Evolutionary conservation across 2,797 vertebrate species (phyloP).

Genomic region (Neostethus bicornis): DNA sequence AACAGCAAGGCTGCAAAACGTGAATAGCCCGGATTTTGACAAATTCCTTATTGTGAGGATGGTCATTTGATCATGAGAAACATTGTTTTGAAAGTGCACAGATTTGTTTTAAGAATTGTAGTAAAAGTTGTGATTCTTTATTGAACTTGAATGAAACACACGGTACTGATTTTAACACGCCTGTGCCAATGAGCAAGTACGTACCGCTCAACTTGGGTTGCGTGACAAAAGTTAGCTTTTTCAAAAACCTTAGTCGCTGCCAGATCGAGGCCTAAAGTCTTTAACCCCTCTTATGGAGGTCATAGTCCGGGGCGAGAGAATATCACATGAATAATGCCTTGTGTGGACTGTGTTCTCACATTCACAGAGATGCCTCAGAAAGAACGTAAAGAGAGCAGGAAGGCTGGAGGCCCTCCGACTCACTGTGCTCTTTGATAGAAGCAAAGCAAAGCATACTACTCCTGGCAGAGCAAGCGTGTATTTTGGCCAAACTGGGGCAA

Average conservation of each 20-base stretch:
- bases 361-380: constrained; percentile 25
- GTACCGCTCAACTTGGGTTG: too few species aligned
- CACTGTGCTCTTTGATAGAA: constrained; percentile 17
- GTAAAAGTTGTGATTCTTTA: too few species aligned
- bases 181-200: too few species aligned
- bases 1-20: too few species aligned
- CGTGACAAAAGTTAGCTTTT: constrained; percentile 16
- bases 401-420: constrained; percentile 24
- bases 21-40: too few species aligned
- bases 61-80: too few species aligned
- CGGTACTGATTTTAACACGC: too few species aligned
- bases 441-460: constrained; percentile 13
- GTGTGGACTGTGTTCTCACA: constrained; percentile 20
- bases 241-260: neutral
- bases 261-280: neutral
- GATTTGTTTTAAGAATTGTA: too few species aligned
- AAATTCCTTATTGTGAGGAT: too few species aligned
- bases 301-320: constrained; percentile 10
- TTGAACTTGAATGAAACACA: too few species aligned
- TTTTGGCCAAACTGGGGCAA: constrained; percentile 52
- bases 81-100: too few species aligned
- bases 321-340: constrained; percentile 11
- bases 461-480: constrained; percentile 25
- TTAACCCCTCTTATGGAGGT: neutral
- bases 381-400: constrained; percentile 27